These are phyloP conservation scores for Actenoides hombroni DNA, from an alignment of 2,113 vertebrate species.

Conservation along the genomic window DNA sequence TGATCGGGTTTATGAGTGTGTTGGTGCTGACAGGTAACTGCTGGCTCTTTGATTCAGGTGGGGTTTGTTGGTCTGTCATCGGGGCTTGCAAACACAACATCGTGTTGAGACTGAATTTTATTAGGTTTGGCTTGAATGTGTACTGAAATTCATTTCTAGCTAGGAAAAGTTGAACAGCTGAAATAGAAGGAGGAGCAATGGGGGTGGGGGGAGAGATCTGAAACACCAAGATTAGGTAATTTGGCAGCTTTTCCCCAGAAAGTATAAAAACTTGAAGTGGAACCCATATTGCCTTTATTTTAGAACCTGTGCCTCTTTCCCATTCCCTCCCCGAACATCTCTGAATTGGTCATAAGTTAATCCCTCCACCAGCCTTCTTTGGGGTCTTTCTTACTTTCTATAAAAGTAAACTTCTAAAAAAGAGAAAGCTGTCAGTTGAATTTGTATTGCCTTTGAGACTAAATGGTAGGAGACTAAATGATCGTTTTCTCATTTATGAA, in stretches of 20 bases:
- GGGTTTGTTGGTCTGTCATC: background rate
- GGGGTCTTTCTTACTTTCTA: background rate
- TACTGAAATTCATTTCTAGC: background rate
- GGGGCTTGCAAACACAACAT: rapidly evolving
- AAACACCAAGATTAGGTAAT: slow-evolving; percentile 1
- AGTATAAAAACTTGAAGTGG: background rate
- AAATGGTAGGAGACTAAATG: background rate
- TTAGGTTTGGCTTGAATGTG: background rate
- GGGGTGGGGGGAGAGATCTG: background rate
- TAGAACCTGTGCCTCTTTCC: background rate
- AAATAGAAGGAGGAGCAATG: background rate
- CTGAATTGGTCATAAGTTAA: background rate
- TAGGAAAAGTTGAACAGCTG: background rate
- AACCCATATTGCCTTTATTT: background rate
- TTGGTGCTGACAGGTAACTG: background rate
- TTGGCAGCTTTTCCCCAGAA: background rate
- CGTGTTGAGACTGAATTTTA: background rate
- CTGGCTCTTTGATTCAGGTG: background rate
- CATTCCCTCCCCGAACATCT: background rate
- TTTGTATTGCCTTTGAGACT: background rate
- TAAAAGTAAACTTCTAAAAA: background rate
- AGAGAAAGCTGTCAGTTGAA: background rate
- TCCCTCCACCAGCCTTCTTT: background rate
- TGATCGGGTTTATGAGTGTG: background rate
- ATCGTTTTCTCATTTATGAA: background rate